Evolutionary conservation across 1,140 invertebrate genomes (phyloP).

Genomic region (Zaprionus inermis): DNA sequence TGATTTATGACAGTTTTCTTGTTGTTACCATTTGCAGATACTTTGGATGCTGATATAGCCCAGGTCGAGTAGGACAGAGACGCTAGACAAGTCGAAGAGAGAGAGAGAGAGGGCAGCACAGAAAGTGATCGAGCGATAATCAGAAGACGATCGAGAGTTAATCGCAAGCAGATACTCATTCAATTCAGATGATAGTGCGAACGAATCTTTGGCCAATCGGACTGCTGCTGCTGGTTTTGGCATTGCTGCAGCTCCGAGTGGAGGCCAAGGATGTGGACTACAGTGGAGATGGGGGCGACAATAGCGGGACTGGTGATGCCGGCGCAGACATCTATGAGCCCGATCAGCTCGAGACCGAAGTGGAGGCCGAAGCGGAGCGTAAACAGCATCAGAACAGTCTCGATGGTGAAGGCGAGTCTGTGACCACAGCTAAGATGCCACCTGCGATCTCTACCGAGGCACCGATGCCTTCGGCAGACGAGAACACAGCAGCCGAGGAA

Average conservation of each 20-base stretch:
- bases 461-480: constrained; percentile 36
- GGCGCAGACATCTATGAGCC: constrained; percentile 75
- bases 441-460: constrained; percentile 21
- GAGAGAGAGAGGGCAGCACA: too few relatives aligned
- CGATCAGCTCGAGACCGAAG: constrained; percentile 50
- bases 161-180: background rate
- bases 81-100: background rate
- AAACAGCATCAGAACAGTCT: constrained; percentile 48
- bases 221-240: constrained; percentile 45
- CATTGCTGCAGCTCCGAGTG: constrained; percentile 22
- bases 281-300: constrained; percentile 14
- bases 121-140: background rate
- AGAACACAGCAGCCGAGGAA: constrained; percentile 50
- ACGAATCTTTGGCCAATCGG: constrained; percentile 48
- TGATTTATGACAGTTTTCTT: constrained; percentile 40
- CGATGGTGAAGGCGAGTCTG: constrained; percentile 25
- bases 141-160: background rate
- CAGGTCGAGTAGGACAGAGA: constrained; percentile 5
- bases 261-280: constrained; percentile 53
- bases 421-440: constrained; percentile 31
- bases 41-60: constrained; percentile 26
- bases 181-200: constrained; percentile 61
- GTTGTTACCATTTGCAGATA: constrained; percentile 49
- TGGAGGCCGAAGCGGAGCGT: constrained; percentile 44
- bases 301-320: too few relatives aligned